A percentile compares a stretch with the other conserved stretches of the same genome.
phyloP scores from a whole-genome alignment of 2,113 vertebrate species.

The Seriola quinqueradiata region DNA sequence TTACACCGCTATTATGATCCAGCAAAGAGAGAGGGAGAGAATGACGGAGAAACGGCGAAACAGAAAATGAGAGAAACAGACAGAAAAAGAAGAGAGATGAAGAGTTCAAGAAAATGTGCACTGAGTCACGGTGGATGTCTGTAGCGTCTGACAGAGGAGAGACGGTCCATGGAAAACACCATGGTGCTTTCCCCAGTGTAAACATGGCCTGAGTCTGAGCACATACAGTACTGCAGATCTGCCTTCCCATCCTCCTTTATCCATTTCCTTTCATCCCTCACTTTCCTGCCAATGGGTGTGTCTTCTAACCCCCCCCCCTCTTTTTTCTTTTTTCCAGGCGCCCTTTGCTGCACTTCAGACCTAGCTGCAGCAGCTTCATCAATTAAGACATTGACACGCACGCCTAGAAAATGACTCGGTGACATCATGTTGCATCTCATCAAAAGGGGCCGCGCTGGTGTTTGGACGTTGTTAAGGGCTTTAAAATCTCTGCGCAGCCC shows the following conservation, averaged over 20 bases:
- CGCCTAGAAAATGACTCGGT: constrained; percentile 18
- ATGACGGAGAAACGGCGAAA: constrained; percentile 17
- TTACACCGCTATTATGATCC: constrained; percentile 61
- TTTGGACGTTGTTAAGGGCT: neutral
- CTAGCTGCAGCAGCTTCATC: constrained; percentile 31
- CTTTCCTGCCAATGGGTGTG: constrained; percentile 57
- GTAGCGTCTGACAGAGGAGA: constrained; percentile 46
- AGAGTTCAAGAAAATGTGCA: constrained; percentile 28
- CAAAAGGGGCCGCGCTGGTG: neutral
- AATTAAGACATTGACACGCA: constrained; percentile 31
- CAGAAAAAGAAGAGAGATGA: constrained; percentile 26
- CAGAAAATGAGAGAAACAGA: constrained; percentile 48
- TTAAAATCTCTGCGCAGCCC: neutral
- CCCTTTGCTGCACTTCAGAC: constrained; percentile 21
- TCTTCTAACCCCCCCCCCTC: constrained; percentile 16
- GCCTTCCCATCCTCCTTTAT: constrained; percentile 8
- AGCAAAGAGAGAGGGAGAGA: constrained; percentile 3
- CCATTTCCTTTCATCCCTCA: constrained; percentile 32
- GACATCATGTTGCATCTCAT: constrained; percentile 51
- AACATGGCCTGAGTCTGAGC: constrained; percentile 24
- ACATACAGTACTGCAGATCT: constrained; percentile 25
- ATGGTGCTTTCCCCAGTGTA: constrained; percentile 59
- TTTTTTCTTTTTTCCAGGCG: neutral
- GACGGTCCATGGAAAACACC: constrained; percentile 59
- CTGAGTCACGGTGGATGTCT: constrained; percentile 45